phyloP scores from a whole-genome alignment of 2,113 vertebrate species.

The Gymnobelideus leadbeateri region DNA sequence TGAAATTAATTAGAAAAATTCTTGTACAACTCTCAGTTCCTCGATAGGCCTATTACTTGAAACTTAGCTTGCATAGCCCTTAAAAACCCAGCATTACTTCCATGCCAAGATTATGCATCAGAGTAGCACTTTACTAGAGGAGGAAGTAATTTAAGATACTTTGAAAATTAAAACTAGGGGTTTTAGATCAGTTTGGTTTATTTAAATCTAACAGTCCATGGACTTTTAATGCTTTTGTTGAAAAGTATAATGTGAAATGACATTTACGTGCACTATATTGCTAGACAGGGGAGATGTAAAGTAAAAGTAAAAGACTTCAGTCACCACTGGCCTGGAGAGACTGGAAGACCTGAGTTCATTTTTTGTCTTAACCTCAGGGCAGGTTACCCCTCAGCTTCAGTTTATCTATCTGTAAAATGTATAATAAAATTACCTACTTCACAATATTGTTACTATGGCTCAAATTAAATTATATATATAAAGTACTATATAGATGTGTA shows the following conservation, averaged over 20 bases:
- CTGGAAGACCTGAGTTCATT: not conserved
- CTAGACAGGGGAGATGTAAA: not conserved
- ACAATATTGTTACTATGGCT: not conserved
- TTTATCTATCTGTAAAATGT: not conserved
- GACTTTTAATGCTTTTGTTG: not conserved
- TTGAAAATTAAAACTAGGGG: not conserved
- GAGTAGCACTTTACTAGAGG: not conserved
- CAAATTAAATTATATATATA: not conserved
- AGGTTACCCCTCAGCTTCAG: not conserved
- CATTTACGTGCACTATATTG: not conserved
- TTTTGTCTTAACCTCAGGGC: not conserved
- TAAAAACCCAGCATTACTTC: not conserved
- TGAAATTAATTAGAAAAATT: not conserved
- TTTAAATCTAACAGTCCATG: not conserved
- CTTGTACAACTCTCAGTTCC: not conserved
- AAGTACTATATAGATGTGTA: not conserved
- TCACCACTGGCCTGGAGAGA: not conserved
- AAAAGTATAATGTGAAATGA: not conserved
- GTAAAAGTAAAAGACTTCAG: not conserved
- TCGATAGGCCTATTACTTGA: not conserved
- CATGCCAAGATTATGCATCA: not conserved
- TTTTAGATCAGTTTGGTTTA: not conserved
- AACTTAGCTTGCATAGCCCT: not conserved
- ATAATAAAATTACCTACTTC: not conserved
- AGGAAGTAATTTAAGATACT: not conserved